Conservation (phyloP, 2,797 vertebrate species). For the Calcarius lapponicus region DNA sequence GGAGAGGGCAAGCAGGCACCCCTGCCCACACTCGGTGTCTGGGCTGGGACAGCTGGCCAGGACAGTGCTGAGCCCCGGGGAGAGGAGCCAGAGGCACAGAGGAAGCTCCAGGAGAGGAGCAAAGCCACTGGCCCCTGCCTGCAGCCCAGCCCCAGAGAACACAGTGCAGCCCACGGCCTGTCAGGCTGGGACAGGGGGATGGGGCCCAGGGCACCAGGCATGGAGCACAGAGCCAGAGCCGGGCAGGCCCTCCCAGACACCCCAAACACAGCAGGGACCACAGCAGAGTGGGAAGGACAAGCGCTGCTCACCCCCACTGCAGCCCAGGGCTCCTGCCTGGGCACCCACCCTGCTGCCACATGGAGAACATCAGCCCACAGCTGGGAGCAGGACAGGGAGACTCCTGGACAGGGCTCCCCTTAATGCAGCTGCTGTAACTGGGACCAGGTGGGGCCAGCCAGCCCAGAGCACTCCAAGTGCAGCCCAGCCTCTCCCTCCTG, state of each 20-base stretch:
- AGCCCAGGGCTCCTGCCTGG: not conserved
- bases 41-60: not conserved
- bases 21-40: not conserved
- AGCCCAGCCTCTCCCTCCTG: not conserved
- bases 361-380: not conserved
- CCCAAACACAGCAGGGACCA: not conserved
- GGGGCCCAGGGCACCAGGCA: fast-evolving
- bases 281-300: not conserved
- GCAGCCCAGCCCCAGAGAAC: not conserved
- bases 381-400: not conserved
- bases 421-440: not conserved
- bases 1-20: not conserved
- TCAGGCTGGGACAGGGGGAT: not conserved
- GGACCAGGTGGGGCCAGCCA: not conserved
- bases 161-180: not conserved
- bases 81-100: not conserved
- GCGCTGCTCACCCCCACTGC: not conserved
- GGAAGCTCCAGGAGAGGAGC: not conserved
- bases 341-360: not conserved
- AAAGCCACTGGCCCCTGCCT: not conserved
- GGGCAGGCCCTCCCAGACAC: not conserved
- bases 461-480: not conserved
- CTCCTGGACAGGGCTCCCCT: not conserved
- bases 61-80: not conserved
- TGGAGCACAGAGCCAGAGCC: not conserved